These are phyloP conservation scores for Ectemnius continuus DNA, from an alignment of 2,888 invertebrate genomes.

Conservation along the genomic window DNA sequence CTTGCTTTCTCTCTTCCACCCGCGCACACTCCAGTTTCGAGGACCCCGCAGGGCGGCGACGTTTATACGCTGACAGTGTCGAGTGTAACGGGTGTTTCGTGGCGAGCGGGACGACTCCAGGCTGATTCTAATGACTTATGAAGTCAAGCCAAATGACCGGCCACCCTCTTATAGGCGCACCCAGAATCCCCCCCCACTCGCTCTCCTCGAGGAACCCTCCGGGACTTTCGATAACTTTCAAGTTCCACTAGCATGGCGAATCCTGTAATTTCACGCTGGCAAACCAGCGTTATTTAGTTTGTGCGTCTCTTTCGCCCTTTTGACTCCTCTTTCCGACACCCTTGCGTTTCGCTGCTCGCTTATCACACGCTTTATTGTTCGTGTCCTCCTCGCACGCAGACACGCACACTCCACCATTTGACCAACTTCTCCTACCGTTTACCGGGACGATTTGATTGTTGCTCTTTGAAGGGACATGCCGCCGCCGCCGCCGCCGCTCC, in stretches of 20 bases:
- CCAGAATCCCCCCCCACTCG: too few relatives aligned
- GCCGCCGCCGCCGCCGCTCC: slow-evolving; percentile 21
- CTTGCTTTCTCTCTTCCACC: not conserved
- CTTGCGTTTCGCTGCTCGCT: slow-evolving; percentile 17
- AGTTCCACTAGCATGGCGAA: slow-evolving; percentile 66
- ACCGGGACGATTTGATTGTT: slow-evolving; percentile 41
- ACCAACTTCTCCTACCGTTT: too few relatives aligned
- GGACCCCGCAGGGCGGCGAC: slow-evolving; percentile 53
- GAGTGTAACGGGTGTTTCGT: slow-evolving; percentile 65
- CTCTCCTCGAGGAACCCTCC: slow-evolving; percentile 12
- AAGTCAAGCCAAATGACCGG: slow-evolving; percentile 78
- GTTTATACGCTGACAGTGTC: slow-evolving; percentile 55
- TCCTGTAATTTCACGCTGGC: slow-evolving; percentile 67
- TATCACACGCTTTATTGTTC: slow-evolving; percentile 53
- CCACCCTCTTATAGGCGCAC: slow-evolving; percentile 37
- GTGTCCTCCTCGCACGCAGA: too few relatives aligned
- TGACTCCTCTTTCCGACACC: not conserved
- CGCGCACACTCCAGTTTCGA: not conserved
- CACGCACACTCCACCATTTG: too few relatives aligned
- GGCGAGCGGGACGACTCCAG: slow-evolving; percentile 67
- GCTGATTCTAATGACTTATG: slow-evolving; percentile 78
- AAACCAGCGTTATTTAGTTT: slow-evolving; percentile 18
- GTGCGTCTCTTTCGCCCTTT: slow-evolving; percentile 44
- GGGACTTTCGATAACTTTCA: slow-evolving; percentile 59
- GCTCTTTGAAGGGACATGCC: slow-evolving; percentile 36